Evolutionary conservation across 2,113 vertebrate species (phyloP), one percentile per base, ranked within the genome.

Genomic region (Rhabdomys dilectus): DNA sequence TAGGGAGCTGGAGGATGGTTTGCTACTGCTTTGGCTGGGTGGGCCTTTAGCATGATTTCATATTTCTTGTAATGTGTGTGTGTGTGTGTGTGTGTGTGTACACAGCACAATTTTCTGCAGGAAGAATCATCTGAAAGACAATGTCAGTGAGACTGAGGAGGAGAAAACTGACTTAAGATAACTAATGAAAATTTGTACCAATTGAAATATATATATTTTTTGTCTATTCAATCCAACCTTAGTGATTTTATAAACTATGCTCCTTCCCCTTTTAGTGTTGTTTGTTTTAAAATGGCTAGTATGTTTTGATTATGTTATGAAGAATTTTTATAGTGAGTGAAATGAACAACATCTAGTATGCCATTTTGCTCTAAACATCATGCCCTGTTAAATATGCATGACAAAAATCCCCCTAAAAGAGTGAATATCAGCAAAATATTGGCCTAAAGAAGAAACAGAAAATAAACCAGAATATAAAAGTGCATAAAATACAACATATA

Each of bases 1-100:
- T 60, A 82, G 36, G 3, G 36, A 5, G 0, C 5, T 9, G 4
- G 0, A 24, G 0, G 4, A 3, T 1, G 1, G 0, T 16, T 72
- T 64, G 13, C 0, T 72, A 17, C 0, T 51, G 0, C 26, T 42
- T 53, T 45, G 70, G 12, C 5, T 42, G 19, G 15, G 6, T 10
- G 5, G 15, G n/a, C 17, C 34, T 36, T 7, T 73, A 12, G 11
- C 51, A 9, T 86, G 19, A 2, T 70, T 48, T n/a, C 39, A 31
- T 56, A 73, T 3, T 78, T 36, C 22, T 19, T 81, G 22, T 0
- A 62, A 5, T 45, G 64, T 68, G 31, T 68, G 66, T 68, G 66
- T 68, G 66, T 68, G 31, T 68, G 66, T 68, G 31, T 36, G 31
- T 68, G 66, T 68, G 66, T 66, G 64, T 66, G 3, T 66, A 29